These are phyloP conservation scores for Salminus brasiliensis DNA, from an alignment of 2,113 vertebrate genomes.

Conservation along the genomic window DNA sequence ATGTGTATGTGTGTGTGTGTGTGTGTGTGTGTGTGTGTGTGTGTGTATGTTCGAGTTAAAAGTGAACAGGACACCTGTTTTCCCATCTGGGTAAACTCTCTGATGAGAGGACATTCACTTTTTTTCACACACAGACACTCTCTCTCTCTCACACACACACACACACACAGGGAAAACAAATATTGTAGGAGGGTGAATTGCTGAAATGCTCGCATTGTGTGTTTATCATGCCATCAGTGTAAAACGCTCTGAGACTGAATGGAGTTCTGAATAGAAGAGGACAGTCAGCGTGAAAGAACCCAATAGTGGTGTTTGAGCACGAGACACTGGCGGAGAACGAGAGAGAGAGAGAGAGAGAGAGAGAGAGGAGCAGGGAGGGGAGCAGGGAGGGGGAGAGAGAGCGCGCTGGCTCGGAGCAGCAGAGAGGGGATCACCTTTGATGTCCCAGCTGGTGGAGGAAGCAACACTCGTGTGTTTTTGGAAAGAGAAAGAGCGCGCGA, in stretches of 20 bases:
- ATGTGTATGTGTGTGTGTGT: neutral
- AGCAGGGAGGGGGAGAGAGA: conserved; percentile 63
- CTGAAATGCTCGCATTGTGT: neutral
- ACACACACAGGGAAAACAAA: neutral
- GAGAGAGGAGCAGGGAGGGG: conserved; percentile 26
- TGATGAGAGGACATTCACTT: conserved; percentile 21
- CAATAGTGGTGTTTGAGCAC: neutral
- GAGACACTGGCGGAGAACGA: neutral
- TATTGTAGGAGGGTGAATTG: neutral
- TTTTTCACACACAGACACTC: neutral
- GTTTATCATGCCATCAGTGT: neutral
- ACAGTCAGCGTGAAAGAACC: neutral
- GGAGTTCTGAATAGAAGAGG: neutral
- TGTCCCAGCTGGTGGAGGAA: conserved; percentile 61
- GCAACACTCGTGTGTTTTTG: conserved; percentile 50
- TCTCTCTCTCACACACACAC: neutral
- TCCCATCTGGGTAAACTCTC: conserved; percentile 50
- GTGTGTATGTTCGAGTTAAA: conserved; percentile 19
- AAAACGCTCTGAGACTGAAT: neutral
- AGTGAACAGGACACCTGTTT: conserved; percentile 47
- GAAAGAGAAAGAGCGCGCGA: conserved; percentile 34
- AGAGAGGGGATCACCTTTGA: conserved; percentile 74
- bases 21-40: conserved; percentile 28
- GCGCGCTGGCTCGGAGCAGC: conserved; percentile 57
- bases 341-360: conserved; percentile 9